Evolutionary conservation across 2,888 invertebrate genomes (phyloP).

Genomic region (Oscheius sp.): DNA sequence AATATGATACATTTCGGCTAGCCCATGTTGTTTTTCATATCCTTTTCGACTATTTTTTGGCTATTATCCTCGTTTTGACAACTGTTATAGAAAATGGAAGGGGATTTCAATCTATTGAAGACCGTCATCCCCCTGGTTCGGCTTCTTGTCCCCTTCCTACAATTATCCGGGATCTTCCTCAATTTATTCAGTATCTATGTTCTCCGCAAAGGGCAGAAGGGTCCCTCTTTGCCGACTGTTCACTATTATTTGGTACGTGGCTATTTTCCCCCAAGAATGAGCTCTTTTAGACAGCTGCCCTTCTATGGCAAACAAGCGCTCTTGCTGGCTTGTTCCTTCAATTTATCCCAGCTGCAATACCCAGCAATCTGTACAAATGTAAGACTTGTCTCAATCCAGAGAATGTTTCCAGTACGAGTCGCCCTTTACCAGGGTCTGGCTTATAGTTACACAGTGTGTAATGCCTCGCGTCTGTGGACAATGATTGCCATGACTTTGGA

Average conservation of each 20-base stretch:
- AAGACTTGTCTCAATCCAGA: not conserved
- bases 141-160: too few relatives aligned
- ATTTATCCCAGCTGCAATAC: not conserved
- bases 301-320: not conserved
- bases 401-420: not conserved
- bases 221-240: not conserved
- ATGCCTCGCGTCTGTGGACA: not conserved
- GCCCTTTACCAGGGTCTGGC: not conserved
- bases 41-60: too few relatives aligned
- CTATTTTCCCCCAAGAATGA: too few relatives aligned
- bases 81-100: too few relatives aligned
- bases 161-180: not conserved
- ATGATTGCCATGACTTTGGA: not conserved
- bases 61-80: too few relatives aligned
- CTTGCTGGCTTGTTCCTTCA: not conserved
- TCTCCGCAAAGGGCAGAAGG: not conserved
- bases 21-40: too few relatives aligned
- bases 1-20: too few relatives aligned
- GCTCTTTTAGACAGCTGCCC: not conserved
- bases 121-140: too few relatives aligned
- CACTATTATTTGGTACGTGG: not conserved
- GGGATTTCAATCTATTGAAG: too few relatives aligned
- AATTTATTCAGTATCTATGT: not conserved
- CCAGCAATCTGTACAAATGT: not conserved
- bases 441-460: not conserved